Conservation (phyloP, 2,888 invertebrate species). For the Cataglyphis livida region DNA sequence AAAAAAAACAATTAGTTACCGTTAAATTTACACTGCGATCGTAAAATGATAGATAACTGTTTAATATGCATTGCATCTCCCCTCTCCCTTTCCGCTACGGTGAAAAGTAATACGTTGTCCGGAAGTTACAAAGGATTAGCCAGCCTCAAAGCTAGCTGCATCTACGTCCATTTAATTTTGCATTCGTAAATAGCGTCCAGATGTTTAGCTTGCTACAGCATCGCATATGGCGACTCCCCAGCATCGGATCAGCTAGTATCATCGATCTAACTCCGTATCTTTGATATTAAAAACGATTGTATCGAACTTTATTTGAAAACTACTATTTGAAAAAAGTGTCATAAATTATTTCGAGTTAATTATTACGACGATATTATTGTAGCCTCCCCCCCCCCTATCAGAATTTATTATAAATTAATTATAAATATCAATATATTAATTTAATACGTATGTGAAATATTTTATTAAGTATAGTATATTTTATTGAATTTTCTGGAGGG, state of each 20-base stretch:
- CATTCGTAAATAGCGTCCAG: constrained; percentile 27
- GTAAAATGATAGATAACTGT: constrained; percentile 35
- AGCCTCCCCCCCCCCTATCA: not conserved
- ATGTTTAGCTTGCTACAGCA: constrained; percentile 25
- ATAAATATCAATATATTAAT: not conserved
- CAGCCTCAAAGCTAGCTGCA: not conserved
- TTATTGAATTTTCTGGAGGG: too few species aligned
- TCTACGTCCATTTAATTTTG: constrained; percentile 27
- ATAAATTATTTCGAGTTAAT: not conserved
- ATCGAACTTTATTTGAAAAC: not conserved
- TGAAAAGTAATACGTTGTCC: constrained; percentile 24
- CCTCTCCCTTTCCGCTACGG: not conserved
- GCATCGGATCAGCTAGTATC: constrained; percentile 12
- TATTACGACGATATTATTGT: not conserved
- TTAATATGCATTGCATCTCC: constrained; percentile 20
- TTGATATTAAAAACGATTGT: not conserved
- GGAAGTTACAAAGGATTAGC: constrained; percentile 40
- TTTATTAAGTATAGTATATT: not conserved
- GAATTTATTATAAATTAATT: not conserved
- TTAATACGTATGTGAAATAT: not conserved
- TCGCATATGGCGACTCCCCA: constrained; percentile 36
- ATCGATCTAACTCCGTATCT: not conserved
- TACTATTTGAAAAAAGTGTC: not conserved
- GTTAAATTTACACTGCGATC: constrained; percentile 12
- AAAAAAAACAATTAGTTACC: constrained; percentile 26